Evolutionary conservation across 1,140 invertebrate genomes (phyloP).

Genomic region (Temnothorax curvispinosus): DNA sequence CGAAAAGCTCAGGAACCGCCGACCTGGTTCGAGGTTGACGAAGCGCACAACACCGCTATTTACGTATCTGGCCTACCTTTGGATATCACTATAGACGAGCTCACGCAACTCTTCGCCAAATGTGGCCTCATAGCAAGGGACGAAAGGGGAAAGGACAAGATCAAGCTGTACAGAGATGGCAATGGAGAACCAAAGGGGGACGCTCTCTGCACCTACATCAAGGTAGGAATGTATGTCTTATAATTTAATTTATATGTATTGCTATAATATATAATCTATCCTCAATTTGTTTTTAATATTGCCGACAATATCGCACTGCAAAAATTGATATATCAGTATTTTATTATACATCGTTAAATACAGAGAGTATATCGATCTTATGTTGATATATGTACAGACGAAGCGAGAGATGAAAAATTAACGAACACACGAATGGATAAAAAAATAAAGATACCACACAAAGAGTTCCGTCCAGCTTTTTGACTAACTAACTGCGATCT

Average conservation of each 20-base stretch:
- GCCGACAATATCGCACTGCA: not conserved
- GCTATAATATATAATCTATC: not conserved
- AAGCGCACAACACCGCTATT: slow-evolving; percentile 98
- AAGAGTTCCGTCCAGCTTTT: slow-evolving; percentile 2
- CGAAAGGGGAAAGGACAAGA: slow-evolving; percentile 93
- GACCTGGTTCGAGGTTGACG: slow-evolving; percentile 97
- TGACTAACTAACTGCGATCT: not conserved
- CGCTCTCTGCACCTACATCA: slow-evolving; percentile 98
- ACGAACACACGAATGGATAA: slow-evolving; percentile 16
- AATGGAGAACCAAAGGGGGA: slow-evolving; percentile 97
- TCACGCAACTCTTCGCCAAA: slow-evolving; percentile 97
- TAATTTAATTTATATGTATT: not conserved
- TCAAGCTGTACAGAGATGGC: slow-evolving; percentile 97
- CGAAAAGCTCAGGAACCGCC: slow-evolving; percentile 82
- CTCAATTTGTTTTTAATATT: slow-evolving; percentile 30
- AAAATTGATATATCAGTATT: slow-evolving; percentile 3
- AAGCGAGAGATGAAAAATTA: slow-evolving; percentile 49
- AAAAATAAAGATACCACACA: slow-evolving; percentile 6
- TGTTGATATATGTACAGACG: slow-evolving; percentile 65
- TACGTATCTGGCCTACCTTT: slow-evolving; percentile 97
- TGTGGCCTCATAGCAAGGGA: slow-evolving; percentile 98
- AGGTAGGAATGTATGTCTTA: slow-evolving; percentile 86
- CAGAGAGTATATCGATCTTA: slow-evolving; percentile 29
- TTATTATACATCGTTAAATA: slow-evolving; percentile 61
- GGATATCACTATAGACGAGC: slow-evolving; percentile 95